These are phyloP conservation scores for Carduelis carduelis DNA, from an alignment of 2,797 vertebrate genomes.

Conservation along the genomic window DNA sequence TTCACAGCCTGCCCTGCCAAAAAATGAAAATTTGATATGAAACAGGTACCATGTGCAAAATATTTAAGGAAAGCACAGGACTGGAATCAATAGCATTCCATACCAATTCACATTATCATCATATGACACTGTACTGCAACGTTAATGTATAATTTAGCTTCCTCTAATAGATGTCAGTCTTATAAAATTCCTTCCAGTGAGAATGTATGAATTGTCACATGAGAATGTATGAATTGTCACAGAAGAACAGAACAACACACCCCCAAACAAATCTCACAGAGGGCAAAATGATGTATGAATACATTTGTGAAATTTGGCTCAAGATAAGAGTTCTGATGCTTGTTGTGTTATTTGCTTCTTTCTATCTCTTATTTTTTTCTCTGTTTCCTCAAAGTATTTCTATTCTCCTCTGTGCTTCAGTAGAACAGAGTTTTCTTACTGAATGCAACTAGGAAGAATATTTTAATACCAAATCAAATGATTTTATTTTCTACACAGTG, in stretches of 20 bases:
- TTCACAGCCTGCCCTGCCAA: neutral
- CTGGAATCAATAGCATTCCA: neutral
- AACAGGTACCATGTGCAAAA: neutral
- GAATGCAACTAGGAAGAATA: neutral
- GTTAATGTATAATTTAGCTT: neutral
- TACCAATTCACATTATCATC: neutral
- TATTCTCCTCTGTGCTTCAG: neutral
- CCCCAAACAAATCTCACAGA: neutral
- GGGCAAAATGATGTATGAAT: neutral
- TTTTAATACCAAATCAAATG: neutral
- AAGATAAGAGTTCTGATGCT: neutral
- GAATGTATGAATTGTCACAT: neutral
- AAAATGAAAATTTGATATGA: neutral
- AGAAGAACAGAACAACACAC: neutral
- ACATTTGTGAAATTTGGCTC: neutral
- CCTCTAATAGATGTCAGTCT: neutral
- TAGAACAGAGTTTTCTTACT: neutral
- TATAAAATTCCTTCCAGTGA: neutral
- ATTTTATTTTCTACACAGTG: neutral
- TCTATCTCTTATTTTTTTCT: rapidly evolving
- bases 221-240: neutral
- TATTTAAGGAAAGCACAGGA: neutral
- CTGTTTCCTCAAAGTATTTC: neutral
- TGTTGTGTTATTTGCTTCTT: neutral
- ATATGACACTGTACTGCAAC: neutral